Evolutionary conservation across 2,113 vertebrate genomes (phyloP), one percentile per base, ranked within the genome.

Genomic region (Leucoraja erinaceus): DNA sequence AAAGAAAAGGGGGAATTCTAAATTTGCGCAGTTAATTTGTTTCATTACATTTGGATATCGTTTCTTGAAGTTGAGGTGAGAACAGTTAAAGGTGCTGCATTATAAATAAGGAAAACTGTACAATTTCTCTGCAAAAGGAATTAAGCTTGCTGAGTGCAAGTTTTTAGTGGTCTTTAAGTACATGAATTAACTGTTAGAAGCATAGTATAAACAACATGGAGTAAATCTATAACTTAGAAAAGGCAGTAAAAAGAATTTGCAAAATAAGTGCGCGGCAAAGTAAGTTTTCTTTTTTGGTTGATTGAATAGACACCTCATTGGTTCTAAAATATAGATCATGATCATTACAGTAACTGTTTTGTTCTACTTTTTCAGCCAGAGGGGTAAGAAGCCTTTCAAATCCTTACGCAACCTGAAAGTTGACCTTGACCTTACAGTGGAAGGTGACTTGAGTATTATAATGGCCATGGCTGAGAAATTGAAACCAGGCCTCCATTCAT

Each of bases 391-490:
- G 94, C 97, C 98, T 0, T 99, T 99, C 93, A 97, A 97, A 93
- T 98, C 98, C 68, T 95, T 99, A 93, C 98, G 98, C 76, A 99
- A 95, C 94, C 94, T 99, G 94, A 99, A 99, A 96, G 94, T 96
- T 22, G 98, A 99, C 95, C 97, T 99, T 94, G 97, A 98, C 84
- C 96, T 99, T 96, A 97, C 95, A 93, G 96, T 97, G 96, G 98
- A 99, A 95, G 99, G 99, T 94, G 98, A 99, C 95, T 97, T 99
- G 93, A 98, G 96, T 96, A 98, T 99, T 94, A 95, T 99, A 93
- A 98, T 99, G 99, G 98, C 98, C 93, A 95, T 99, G 93, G 98
- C 98, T 3, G 98, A 99, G 96, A 99, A 99, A 96, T 97, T 99
- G 93, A 97, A 98, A 93, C 97, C 98, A 0, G 98, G 98, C 83